Base-by-base conservation (phyloP, 2,113 vertebrate species). In the Odontophorus gujanensis region DNA sequence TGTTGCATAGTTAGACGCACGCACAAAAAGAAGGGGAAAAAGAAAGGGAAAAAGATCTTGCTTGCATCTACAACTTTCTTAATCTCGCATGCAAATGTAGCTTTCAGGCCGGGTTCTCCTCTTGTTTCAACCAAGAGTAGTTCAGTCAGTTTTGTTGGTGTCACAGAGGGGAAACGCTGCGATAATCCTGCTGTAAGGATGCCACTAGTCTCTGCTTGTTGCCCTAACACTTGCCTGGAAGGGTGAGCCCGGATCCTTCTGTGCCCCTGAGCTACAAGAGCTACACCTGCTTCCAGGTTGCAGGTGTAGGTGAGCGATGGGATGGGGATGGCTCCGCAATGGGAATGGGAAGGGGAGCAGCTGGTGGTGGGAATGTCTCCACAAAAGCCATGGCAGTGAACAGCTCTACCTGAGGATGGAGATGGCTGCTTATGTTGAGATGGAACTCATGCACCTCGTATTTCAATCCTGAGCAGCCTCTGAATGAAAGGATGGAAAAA, bases 1-100 rank as follows among this genome's bases (percentile, higher is more conserved):
- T 97, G 96, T 97, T 93, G 96, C 97, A 90, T 97, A 95, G 93
- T 93, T 94, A 95, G 92, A 96, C 73, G 80, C 79, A 80, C 73
- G 73, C 89, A 82, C 85, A 83, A 13, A 30, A 36, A 51, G 11
- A 69, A 48, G 20, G 32, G 42, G 74, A 68, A 92, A 77, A 36
- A 57, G n/a, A 71, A 78, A 72, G 15, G 28, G 34, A 75, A 79
- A 94, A 92, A 78, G 88, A 97, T 95, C 93, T 92, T 95, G 95
- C 94, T 95, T 96, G 93, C 96, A 94, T 96, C 92, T 94, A 95
- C 95, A 95, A 65, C 93, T 95, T 96, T 73, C 85, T 88, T 88
- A 71, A 88, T 92, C 87, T 68, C 8, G 28, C 90, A 90, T 95
- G 93, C 90, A 95, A 93, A 96, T 95, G 57, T 11, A 78, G 87